Base-by-base conservation (phyloP, 2,888 invertebrate genomes). In the Watsonalla cultraria region DNA sequence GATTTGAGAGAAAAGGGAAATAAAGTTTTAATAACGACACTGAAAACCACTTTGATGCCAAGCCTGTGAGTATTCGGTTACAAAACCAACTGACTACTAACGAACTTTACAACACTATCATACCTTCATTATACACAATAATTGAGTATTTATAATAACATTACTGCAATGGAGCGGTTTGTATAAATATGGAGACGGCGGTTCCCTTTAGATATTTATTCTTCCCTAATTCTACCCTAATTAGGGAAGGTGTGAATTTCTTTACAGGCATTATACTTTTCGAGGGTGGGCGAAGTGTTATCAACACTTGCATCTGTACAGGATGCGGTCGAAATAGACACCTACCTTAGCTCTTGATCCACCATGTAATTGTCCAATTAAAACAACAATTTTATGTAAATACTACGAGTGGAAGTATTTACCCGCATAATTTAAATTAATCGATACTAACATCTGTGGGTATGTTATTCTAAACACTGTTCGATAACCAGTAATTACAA, bases 161-260 rank as follows among this genome's bases (percentile, higher is more conserved):
- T 80, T 80, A 75, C 52, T 65, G 65, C 64, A 59, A 52, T 54
- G 58, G 24, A 24, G 24, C 24, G 24, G 24, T 24, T 24, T 62
- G 62, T 70, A 71, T 74, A 76, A 73, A 62, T 77, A 76, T 72
- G 70, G 66, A 61, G 63, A 64, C 62, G 68, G 68, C 71, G 73
- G 74, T 73, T 72, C 68, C 76, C 72, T 76, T 78, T 74, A 70
- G 75, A 75, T 85, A 83, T 84, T 83, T 83, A 86, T 86, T 80
- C 80, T 80, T 77, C 75, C 76, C 80, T 85, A 86, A 86, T 87
- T 80, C 76, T 65, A 76, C 75, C 77, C 84, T 85, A 87, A 89
- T 89, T 88, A 86, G 79, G 78, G 75, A 83, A 89, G 89, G 90
- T 90, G 89, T 90, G 88, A 90, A 89, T 88, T 84, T 87, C 79